Evolutionary conservation across 2,113 vertebrate species (phyloP).

Genomic region (Dipodomys stephensi): DNA sequence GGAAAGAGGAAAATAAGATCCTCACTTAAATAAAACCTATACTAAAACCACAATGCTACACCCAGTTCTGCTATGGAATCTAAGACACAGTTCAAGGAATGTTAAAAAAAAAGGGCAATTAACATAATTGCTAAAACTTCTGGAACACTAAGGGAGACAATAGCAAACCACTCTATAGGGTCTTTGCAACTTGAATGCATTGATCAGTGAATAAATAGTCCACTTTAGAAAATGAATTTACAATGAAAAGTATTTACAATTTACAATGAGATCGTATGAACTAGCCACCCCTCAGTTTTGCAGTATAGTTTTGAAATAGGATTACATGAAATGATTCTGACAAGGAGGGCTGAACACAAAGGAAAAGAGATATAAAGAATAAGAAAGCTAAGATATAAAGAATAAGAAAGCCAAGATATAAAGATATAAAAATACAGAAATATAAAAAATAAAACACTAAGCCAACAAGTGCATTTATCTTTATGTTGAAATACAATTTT

Average conservation of each 20-base stretch:
- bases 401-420: neutral
- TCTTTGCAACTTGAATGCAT: neutral
- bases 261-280: neutral
- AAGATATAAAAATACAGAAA: too few relatives aligned
- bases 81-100: neutral
- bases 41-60: conserved; percentile 4
- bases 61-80: neutral
- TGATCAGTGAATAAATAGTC: neutral
- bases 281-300: neutral
- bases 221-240: neutral
- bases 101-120: neutral
- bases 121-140: neutral
- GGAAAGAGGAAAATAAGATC: neutral
- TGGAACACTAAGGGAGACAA: neutral
- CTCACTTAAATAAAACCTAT: conserved; percentile 49
- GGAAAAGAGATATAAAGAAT: neutral
- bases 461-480: too few relatives aligned
- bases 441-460: too few relatives aligned
- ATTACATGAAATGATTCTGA: neutral
- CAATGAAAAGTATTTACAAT: neutral
- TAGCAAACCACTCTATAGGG: neutral
- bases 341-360: neutral
- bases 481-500: neutral
- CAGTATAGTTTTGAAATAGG: neutral
- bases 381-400: neutral